A percentile compares a stretch with the other conserved stretches of the same genome.
These are phyloP conservation scores for Periparus ater DNA, from an alignment of 2,797 vertebrate genomes.

Conservation along the genomic window DNA sequence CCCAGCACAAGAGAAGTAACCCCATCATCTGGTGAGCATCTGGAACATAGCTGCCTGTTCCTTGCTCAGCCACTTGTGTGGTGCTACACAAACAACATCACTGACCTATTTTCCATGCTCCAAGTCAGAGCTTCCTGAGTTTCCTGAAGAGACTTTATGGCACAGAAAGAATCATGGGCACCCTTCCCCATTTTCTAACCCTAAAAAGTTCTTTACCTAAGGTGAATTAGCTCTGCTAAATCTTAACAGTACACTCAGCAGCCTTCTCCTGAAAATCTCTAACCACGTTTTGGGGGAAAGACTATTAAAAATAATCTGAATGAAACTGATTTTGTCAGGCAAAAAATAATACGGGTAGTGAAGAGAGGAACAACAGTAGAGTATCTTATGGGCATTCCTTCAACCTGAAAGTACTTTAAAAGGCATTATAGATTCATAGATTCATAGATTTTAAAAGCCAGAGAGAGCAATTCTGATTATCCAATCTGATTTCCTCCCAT, in stretches of 20 bases:
- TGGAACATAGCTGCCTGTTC: accelerated
- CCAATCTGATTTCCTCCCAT: constrained; percentile 1
- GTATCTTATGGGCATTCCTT: background rate
- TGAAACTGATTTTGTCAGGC: background rate
- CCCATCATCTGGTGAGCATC: background rate
- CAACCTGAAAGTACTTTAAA: constrained; percentile 9
- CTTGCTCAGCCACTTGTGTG: accelerated
- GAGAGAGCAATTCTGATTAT: constrained; percentile 45
- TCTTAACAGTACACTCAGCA: background rate
- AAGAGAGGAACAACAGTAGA: background rate
- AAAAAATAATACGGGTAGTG: background rate
- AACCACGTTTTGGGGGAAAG: background rate
- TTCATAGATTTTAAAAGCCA: constrained; percentile 39
- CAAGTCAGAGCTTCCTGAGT: background rate
- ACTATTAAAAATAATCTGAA: background rate
- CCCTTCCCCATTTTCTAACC: background rate
- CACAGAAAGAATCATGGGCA: background rate
- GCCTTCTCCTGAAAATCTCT: background rate
- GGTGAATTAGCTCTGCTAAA: background rate
- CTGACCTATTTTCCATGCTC: background rate
- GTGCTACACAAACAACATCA: background rate
- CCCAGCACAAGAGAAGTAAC: background rate
- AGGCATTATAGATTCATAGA: constrained; percentile 44
- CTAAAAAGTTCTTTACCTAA: background rate
- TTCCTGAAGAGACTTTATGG: background rate